Percentiles rank a stretch among this genome's conserved stretches.
Evolutionary conservation across 2,113 vertebrate species (phyloP).

Genomic region (Dicrurus megarhynchus): DNA sequence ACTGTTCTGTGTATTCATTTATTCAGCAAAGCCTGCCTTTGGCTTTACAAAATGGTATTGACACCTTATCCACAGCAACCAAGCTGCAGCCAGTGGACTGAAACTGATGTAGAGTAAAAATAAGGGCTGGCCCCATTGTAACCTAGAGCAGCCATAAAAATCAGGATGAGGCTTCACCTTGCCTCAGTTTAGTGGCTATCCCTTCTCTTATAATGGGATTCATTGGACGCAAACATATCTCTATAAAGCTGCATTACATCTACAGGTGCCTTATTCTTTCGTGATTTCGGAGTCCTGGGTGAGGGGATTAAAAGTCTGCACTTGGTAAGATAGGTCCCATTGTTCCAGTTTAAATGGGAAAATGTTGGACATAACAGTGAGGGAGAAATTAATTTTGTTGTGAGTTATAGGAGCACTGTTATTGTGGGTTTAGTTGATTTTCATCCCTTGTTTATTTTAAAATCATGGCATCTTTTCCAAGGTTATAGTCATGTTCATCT

Average conservation of each 20-base stretch:
- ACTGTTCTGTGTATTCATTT: not conserved
- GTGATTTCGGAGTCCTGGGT: not conserved
- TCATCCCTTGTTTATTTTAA: not conserved
- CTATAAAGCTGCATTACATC: not conserved
- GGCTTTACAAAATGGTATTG: not conserved
- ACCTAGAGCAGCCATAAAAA: not conserved
- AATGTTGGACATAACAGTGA: not conserved
- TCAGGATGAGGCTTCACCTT: not conserved
- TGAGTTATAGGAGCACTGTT: not conserved
- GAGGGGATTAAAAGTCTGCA: not conserved
- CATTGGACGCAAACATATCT: not conserved
- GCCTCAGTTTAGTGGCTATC: not conserved
- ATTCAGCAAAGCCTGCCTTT: not conserved
- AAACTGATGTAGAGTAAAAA: not conserved
- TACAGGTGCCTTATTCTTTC: not conserved
- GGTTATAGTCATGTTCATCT: not conserved
- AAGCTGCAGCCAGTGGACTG: not conserved
- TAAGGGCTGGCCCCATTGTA: not conserved
- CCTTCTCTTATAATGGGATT: not conserved
- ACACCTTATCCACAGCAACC: not conserved
- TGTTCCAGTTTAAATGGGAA: not conserved
- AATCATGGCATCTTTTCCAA: not conserved
- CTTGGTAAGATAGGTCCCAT: not conserved
- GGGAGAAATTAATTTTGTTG: not conserved
- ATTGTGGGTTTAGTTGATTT: not conserved